These are phyloP conservation scores for Gymnodraco acuticeps DNA, from an alignment of 2,797 vertebrate species.

Conservation along the genomic window DNA sequence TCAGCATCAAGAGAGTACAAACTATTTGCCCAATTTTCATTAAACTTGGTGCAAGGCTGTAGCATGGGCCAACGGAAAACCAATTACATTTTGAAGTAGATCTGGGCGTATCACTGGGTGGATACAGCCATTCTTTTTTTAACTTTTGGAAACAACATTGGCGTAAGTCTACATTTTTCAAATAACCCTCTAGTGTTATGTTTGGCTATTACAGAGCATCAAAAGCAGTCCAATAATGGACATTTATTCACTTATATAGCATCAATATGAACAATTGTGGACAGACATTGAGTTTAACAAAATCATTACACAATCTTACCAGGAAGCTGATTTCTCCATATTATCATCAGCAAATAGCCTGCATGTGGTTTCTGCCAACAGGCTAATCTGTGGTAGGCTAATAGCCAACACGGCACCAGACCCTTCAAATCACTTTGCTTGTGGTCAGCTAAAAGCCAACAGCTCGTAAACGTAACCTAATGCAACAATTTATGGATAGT, in stretches of 20 bases:
- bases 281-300: neutral
- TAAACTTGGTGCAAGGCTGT: too few relatives aligned
- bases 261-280: neutral
- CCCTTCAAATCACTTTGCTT: neutral
- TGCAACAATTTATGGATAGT: neutral
- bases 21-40: too few relatives aligned
- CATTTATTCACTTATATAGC: neutral
- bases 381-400: neutral
- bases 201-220: neutral
- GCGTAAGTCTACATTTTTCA: too few relatives aligned
- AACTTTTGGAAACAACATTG: too few relatives aligned
- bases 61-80: too few relatives aligned
- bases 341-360: neutral
- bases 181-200: too few relatives aligned
- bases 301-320: neutral
- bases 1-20: too few relatives aligned
- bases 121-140: too few relatives aligned
- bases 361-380: neutral
- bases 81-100: too few relatives aligned
- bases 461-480: neutral
- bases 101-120: too few relatives aligned
- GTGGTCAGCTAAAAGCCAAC: neutral
- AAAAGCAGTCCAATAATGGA: neutral
- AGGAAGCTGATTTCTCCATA: neutral
- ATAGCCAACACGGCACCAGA: neutral